phyloP scores from a whole-genome alignment of 2,888 invertebrate genomes.

The Chymomyza procnemis region DNA sequence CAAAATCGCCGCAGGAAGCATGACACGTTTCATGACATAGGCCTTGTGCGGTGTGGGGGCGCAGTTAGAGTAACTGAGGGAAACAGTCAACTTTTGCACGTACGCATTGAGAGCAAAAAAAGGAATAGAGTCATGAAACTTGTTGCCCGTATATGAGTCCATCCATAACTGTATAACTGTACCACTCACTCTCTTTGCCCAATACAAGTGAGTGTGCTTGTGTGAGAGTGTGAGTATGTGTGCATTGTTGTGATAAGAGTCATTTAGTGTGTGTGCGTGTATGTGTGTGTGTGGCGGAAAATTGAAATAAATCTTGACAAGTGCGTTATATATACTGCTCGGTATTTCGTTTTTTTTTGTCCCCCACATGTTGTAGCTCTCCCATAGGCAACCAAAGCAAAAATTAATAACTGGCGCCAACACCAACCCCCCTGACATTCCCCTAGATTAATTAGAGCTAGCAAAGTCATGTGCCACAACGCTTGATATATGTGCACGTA shows the following conservation, averaged over 20 bases:
- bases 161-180: background rate
- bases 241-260: constrained; percentile 49
- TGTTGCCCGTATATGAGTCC: constrained; percentile 36
- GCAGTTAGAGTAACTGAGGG: background rate
- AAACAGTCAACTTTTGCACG: constrained; percentile 43
- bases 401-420: constrained; percentile 57
- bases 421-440: background rate
- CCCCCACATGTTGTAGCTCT: background rate
- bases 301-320: constrained; percentile 70
- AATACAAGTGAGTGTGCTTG: constrained; percentile 17
- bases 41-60: background rate
- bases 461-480: background rate
- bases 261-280: constrained; percentile 32
- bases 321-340: constrained; percentile 48
- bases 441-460: constrained; percentile 6
- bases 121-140: constrained; percentile 23
- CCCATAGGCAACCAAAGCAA: background rate
- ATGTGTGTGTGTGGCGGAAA: constrained; percentile 40
- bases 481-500: constrained; percentile 8
- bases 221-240: constrained; percentile 16
- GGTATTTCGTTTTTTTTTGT: background rate
- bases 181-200: background rate
- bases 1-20: background rate
- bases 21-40: constrained; percentile 1
- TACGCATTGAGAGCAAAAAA: constrained; percentile 19